Evolutionary conservation across 2,888 invertebrate species (phyloP), one percentile per base, ranked within the genome.

Genomic region (Troides helena): DNA sequence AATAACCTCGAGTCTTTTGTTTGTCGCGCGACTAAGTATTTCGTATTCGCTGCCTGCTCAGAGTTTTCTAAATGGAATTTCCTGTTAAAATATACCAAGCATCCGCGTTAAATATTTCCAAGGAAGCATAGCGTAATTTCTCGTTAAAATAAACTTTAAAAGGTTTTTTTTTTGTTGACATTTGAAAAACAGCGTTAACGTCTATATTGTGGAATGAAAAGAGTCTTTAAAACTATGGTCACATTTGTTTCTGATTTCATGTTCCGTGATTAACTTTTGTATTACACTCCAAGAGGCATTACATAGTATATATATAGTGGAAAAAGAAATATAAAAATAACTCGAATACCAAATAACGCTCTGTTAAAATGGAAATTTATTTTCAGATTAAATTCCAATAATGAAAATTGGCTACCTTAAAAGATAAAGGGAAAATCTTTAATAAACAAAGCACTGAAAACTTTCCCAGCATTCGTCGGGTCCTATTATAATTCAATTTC

Each of bases 401-500:
- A 5, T 18, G 50, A 17, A 17, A 46, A 50, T 5, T 50, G 18
- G 5, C 5, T 50, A 50, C 50, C 14, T 50, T 18, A 14, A 50
- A 50, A 17, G 50, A 50, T 50, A 50, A 50, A 50, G 50, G 18
- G 50, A 57, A 57, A 57, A 57, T 18, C 8, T 62, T 62, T 68
- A 17, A 23, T 30, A 58, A 64, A 50, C 63, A 64, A 62, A 46
- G 59, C 63, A 63, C 14, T 56, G 36, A 65, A 65, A 65, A 63
- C 36, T 56, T 67, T 39, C 62, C 53, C 17, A 56, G 39, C 61
- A 56, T 67, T 67, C 23, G 39, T 17, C 53, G 21, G 61, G 67
- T 66, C 56, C 53, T 21, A 62, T 56, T 62, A 30, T 67, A 67
- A 67, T 62, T 67, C 62, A 67, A 67, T 67, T 67, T 67, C 62